Evolutionary conservation across 2,797 vertebrate species (phyloP), one percentile per base, ranked within the genome.

Genomic region (Gambelia wislizenii): DNA sequence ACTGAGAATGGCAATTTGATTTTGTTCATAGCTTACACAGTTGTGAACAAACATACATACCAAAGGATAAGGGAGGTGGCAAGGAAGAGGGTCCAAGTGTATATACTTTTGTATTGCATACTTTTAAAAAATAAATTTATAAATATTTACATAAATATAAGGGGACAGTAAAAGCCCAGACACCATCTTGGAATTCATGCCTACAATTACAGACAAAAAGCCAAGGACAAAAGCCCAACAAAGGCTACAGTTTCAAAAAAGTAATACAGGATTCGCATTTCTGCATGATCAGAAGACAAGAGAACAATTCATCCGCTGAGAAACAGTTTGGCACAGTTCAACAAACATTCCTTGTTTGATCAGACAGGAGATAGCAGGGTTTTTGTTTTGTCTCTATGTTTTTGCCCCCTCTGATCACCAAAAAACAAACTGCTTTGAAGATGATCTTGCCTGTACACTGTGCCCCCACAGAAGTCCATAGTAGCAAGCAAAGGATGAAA

Each of bases 401-500:
- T 67, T 94, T 95, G 95, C 94, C 94, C 96, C 96, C 96, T 97
- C 96, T 97, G 96, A 96, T 96, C 96, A 97, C 96, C 96, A 97
- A 96, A 96, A 96, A 97, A 95, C 91, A n/a, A n/a, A 97, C 96
- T 96, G 96, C 95, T 96, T 56, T 83, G 84, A 94, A 88, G 95
- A 93, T 94, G 96, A 93, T 94, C 96, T 97, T 91, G 96, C 97
- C 97, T 97, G 84, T 96, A 96, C 96, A 97, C 96, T 96, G 96
- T 27, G 96, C 96, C 97, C 97, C 97, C 79, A 89, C 10, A 86
- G 85, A 94, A 98, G 97, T 98, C 98, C 98, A 98, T 94, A 95
- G 97, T 97, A 98, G 98, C 98, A 97, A 98, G 97, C 97, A 98
- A 97, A 98, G 97, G 97, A 96, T 97, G 97, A 98, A 89, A 97